Percentiles rank a stretch among this genome's conserved stretches.
Evolutionary conservation across 2,797 vertebrate species (phyloP).

Genomic region (Eupleurogrammus muticus): DNA sequence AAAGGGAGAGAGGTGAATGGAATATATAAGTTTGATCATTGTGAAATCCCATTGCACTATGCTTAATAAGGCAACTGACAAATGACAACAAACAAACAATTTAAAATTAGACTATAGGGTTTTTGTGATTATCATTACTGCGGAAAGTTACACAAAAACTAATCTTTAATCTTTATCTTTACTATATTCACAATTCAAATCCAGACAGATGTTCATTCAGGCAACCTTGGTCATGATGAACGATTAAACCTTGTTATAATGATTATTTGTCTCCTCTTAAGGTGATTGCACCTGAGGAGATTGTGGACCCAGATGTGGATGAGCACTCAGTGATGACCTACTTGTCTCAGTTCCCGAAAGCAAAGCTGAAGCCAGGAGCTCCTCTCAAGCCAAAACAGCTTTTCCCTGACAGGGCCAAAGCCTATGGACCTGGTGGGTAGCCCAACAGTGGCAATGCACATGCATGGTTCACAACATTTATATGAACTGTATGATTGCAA

Average conservation of each 20-base stretch:
- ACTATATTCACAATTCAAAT: not conserved
- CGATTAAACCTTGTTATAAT: constrained; percentile 9
- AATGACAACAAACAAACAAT: constrained; percentile 25
- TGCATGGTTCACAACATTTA: constrained; percentile 14
- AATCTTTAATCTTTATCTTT: not conserved
- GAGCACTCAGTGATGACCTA: constrained; percentile 98
- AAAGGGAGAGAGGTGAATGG: constrained; percentile 40
- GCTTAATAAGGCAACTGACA: constrained; percentile 33
- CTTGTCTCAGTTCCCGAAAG: constrained; percentile 96
- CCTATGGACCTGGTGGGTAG: constrained; percentile 90
- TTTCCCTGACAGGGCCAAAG: constrained; percentile 90
- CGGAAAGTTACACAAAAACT: constrained; percentile 9
- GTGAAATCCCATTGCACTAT: constrained; percentile 49
- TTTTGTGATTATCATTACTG: constrained; percentile 48
- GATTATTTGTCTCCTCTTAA: constrained; percentile 56
- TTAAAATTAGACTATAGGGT: constrained; percentile 2
- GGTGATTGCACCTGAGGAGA: constrained; percentile 96
- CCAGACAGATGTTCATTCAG: not conserved
- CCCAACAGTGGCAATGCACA: not conserved
- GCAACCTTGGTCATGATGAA: not conserved
- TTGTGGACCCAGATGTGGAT: constrained; percentile 95
- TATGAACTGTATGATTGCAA: constrained; percentile 12
- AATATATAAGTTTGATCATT: constrained; percentile 58
- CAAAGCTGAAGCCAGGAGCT: constrained; percentile 93
- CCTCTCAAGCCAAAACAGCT: constrained; percentile 88